Evolutionary conservation across 2,888 invertebrate genomes (phyloP).

Genomic region (Catocala fraxini): DNA sequence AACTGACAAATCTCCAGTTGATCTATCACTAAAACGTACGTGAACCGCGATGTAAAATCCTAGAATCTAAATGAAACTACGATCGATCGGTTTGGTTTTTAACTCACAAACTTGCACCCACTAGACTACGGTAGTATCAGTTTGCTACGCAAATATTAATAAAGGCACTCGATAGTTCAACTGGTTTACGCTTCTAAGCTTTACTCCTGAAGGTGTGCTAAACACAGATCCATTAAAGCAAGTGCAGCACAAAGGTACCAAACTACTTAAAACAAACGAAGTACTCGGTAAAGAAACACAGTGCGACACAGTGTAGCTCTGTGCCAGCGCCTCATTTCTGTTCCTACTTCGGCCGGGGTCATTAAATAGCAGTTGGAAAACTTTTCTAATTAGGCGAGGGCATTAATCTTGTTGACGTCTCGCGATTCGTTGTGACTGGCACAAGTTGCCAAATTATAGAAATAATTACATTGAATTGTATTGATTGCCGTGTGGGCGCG

Average conservation of each 20-base stretch:
- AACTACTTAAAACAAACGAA: constrained; percentile 29
- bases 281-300: constrained; percentile 23
- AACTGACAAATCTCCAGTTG: too few species aligned
- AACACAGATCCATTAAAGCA: constrained; percentile 40
- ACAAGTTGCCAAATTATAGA: constrained; percentile 72
- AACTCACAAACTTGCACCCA: too few species aligned
- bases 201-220: background rate
- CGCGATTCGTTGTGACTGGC: constrained; percentile 75
- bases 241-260: constrained; percentile 31
- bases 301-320: constrained; percentile 35
- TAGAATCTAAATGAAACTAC: too few species aligned
- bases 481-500: constrained; percentile 30
- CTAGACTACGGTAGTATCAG: too few species aligned
- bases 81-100: too few species aligned
- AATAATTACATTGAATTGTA: constrained; percentile 60
- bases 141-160: too few species aligned
- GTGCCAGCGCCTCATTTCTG: constrained; percentile 49
- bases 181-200: too few species aligned
- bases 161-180: too few species aligned
- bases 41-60: too few species aligned
- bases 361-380: constrained; percentile 76
- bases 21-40: too few species aligned
- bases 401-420: constrained; percentile 79
- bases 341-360: constrained; percentile 60
- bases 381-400: constrained; percentile 81